A percentile compares a stretch with the other conserved stretches of the same genome.
These are phyloP conservation scores for Platycheirus albimanus DNA, from an alignment of 2,888 invertebrate genomes.

Conservation along the genomic window DNA sequence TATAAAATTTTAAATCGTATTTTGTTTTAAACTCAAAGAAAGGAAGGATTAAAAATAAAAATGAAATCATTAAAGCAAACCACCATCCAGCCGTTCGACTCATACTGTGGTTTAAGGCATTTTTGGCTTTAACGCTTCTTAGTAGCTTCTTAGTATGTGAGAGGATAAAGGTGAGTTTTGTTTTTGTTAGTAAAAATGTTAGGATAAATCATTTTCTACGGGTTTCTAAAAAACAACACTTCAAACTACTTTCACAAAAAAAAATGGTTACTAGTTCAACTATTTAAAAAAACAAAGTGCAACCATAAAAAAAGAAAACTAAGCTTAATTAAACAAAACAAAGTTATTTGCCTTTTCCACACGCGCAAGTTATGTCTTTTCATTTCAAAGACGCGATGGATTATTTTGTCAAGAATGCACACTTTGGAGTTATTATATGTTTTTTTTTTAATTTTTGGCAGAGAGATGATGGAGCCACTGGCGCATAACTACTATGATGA, in stretches of 20 bases:
- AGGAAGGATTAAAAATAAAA: constrained; percentile 1
- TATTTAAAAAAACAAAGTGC: constrained; percentile 66
- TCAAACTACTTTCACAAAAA: background rate
- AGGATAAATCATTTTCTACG: background rate
- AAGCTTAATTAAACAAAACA: constrained; percentile 41
- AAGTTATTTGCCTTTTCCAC: constrained; percentile 73
- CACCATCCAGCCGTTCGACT: constrained; percentile 36
- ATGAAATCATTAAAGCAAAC: background rate
- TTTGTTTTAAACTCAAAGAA: background rate
- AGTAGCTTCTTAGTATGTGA: constrained; percentile 8
- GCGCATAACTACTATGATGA: constrained; percentile 68
- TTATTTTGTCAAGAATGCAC: constrained; percentile 40
- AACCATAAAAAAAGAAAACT: constrained; percentile 44
- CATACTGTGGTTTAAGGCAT: background rate
- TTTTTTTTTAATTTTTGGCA: constrained; percentile 44
- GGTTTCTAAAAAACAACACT: constrained; percentile 9
- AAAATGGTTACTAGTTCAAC: background rate
- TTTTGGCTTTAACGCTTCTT: too few species aligned
- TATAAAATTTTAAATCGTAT: too few species aligned
- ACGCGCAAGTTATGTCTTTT: constrained; percentile 47
- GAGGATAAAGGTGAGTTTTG: background rate
- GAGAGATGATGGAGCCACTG: constrained; percentile 63
- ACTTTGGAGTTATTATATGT: constrained; percentile 21
- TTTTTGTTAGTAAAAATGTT: background rate
- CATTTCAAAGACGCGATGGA: constrained; percentile 49